Conservation (phyloP, 2,888 invertebrate species). For the Clunio marinus region DNA sequence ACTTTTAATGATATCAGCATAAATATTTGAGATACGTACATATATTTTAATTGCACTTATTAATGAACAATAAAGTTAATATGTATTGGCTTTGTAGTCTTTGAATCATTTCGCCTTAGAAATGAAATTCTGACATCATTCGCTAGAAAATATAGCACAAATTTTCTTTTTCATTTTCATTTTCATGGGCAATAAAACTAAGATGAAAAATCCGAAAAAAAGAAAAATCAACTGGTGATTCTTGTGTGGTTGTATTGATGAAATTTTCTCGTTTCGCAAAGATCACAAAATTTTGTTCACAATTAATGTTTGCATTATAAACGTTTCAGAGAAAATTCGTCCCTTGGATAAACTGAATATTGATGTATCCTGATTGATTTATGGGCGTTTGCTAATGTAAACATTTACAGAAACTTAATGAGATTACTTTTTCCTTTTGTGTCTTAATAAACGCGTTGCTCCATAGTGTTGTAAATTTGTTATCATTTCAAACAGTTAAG, state of each 20-base stretch:
- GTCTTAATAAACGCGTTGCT: too few species aligned
- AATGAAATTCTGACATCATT: not conserved
- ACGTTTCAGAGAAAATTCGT: not conserved
- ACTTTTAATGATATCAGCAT: too few species aligned
- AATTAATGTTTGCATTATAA: constrained; percentile 10
- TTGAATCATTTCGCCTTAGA: not conserved
- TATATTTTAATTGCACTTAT: too few species aligned
- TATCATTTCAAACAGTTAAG: too few species aligned
- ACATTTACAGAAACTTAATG: not conserved
- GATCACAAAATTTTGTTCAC: not conserved
- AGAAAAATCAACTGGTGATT: not conserved
- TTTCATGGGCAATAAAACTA: constrained; percentile 3
- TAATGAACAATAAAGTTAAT: too few species aligned
- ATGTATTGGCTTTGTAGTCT: too few species aligned
- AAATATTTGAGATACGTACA: too few species aligned
- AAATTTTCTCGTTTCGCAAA: not conserved
- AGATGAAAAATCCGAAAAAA: not conserved
- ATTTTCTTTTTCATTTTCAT: not conserved
- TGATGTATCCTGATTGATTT: too few species aligned
- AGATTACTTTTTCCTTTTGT: not conserved
- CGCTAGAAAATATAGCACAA: not conserved
- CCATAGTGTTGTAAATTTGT: not conserved
- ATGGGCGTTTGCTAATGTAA: not conserved
- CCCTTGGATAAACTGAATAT: not conserved
- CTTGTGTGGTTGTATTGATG: not conserved